Conservation (phyloP, 2,797 vertebrate genomes). For the Phalloptychus januarius region DNA sequence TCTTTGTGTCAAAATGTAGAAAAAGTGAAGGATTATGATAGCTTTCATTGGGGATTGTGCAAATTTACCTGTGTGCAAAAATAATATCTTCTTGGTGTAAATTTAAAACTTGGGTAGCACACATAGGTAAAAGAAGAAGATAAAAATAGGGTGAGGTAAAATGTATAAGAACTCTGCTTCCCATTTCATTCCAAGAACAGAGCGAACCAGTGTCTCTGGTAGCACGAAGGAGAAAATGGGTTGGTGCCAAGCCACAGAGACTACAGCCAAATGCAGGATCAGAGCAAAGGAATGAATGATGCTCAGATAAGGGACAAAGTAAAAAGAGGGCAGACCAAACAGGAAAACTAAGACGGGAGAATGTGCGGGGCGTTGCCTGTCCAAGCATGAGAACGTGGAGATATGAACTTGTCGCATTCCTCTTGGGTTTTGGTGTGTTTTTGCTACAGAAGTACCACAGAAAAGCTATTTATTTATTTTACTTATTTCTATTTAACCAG, state of each 20-base stretch:
- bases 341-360: constrained; percentile 80
- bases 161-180: constrained; percentile 36
- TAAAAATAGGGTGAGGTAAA: constrained; percentile 21
- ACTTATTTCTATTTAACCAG: not conserved
- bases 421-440: constrained; percentile 17
- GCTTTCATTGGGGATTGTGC: not conserved
- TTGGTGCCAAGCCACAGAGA: constrained; percentile 72
- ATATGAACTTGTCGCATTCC: constrained; percentile 64
- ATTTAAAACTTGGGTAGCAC: not conserved
- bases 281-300: constrained; percentile 82
- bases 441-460: not conserved
- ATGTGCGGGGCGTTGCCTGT: constrained; percentile 71
- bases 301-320: constrained; percentile 82
- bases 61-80: not conserved
- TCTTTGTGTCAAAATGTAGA: not conserved
- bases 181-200: constrained; percentile 69
- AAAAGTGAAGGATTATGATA: not conserved
- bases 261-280: constrained; percentile 79
- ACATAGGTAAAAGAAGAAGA: not conserved
- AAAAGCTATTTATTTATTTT: not conserved
- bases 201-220: constrained; percentile 64
- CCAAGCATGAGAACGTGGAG: constrained; percentile 64
- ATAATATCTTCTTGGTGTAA: not conserved
- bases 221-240: constrained; percentile 58
- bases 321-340: constrained; percentile 85